Evolutionary conservation across 2,888 invertebrate genomes (phyloP).

Genomic region (Hanleya hanleyi): DNA sequence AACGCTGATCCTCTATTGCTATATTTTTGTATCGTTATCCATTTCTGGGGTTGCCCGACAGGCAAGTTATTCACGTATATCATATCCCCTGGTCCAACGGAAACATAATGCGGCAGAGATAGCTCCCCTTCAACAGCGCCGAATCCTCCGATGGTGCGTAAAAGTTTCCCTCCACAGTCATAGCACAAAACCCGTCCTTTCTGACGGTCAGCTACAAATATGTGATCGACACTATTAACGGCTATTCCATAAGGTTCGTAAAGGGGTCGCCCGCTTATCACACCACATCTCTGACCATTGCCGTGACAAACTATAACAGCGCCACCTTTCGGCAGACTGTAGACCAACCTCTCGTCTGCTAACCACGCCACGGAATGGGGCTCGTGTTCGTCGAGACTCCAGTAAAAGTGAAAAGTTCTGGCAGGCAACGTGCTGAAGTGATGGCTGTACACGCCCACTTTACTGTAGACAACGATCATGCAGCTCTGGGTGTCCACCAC

Average conservation of each 20-base stretch:
- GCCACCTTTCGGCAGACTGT: conserved; percentile 27
- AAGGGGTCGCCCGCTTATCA: conserved; percentile 26
- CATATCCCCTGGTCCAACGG: conserved; percentile 1
- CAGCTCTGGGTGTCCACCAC: conserved; percentile 28
- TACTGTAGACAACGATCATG: conserved; percentile 31
- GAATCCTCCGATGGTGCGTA: conserved; percentile 24
- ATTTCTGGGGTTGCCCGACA: neutral
- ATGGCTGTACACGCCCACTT: conserved; percentile 20
- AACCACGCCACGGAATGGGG: conserved; percentile 33
- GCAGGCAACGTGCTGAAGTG: conserved; percentile 35
- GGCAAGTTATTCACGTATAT: conserved; percentile 21
- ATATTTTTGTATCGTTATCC: conserved; percentile 7
- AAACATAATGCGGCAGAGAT: conserved; percentile 22
- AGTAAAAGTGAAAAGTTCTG: conserved; percentile 19
- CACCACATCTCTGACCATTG: conserved; percentile 15
- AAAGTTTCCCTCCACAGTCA: conserved; percentile 24
- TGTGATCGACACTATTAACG: conserved; percentile 29
- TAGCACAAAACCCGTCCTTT: conserved; percentile 36
- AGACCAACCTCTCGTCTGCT: conserved; percentile 24
- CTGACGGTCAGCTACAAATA: conserved; percentile 28
- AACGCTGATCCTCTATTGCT: conserved; percentile 3
- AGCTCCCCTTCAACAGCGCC: conserved; percentile 15
- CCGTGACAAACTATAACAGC: conserved; percentile 23
- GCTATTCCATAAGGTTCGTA: conserved; percentile 32
- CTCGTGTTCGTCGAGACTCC: conserved; percentile 21